Conservation (phyloP, 2,888 invertebrate species). For the Zhengitettix transpicula region DNA sequence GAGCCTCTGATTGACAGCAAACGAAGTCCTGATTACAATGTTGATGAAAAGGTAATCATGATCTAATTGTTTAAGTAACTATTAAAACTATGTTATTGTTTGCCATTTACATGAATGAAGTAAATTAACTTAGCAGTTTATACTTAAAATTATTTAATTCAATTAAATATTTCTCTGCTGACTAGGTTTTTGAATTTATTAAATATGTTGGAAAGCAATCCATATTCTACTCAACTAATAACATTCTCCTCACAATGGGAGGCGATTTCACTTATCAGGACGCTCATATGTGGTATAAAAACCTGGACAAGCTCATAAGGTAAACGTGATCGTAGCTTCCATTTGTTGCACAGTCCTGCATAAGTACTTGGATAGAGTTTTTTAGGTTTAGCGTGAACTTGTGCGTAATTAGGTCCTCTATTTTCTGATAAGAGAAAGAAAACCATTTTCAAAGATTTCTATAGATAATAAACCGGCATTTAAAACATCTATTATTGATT, state of each 20-base stretch:
- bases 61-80: too few species aligned
- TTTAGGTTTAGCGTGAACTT: too few species aligned
- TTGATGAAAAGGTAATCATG: constrained; percentile 22
- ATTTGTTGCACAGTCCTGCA: neutral
- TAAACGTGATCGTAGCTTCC: constrained; percentile 19
- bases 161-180: neutral
- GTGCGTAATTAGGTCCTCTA: too few species aligned
- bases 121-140: too few species aligned
- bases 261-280: constrained; percentile 79
- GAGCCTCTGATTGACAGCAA: constrained; percentile 33
- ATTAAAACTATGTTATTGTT: too few species aligned
- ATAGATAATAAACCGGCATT: too few species aligned
- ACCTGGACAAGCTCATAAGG: constrained; percentile 73
- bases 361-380: neutral
- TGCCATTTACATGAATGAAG: too few species aligned
- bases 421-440: too few species aligned
- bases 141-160: too few species aligned
- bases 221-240: constrained; percentile 6
- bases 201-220: neutral
- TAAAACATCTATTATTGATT: too few species aligned
- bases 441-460: too few species aligned
- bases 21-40: constrained; percentile 31
- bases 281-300: constrained; percentile 63
- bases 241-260: constrained; percentile 53
- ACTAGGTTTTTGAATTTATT: constrained; percentile 2